Conservation (phyloP, 2,113 vertebrate species). For the Trematocara stigmaticum region DNA sequence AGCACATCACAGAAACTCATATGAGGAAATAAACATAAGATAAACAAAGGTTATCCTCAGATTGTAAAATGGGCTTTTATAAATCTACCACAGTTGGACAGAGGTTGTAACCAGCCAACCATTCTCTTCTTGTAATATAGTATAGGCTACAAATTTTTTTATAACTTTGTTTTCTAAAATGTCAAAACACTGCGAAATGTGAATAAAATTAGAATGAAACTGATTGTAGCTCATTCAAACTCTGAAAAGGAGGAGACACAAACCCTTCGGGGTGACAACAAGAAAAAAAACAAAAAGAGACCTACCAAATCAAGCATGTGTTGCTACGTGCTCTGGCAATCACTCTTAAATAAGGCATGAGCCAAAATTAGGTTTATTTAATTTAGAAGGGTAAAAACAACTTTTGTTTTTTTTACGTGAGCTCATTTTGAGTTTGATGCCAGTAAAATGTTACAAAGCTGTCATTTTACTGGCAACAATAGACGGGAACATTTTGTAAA, state of each 20-base stretch:
- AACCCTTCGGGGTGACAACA: background rate
- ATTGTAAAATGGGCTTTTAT: background rate
- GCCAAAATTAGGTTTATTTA: background rate
- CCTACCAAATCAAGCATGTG: background rate
- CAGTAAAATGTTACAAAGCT: background rate
- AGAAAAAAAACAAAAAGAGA: background rate
- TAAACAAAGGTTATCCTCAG: background rate
- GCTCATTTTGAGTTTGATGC: background rate
- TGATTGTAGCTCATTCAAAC: background rate
- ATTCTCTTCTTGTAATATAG: background rate
- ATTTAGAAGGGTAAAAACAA: background rate
- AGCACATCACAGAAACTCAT: background rate
- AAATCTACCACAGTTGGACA: background rate
- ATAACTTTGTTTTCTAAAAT: background rate
- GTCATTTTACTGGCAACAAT: background rate
- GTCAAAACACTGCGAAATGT: background rate
- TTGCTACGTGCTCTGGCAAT: background rate
- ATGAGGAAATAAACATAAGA: background rate
- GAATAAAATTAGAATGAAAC: background rate
- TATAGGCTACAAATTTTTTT: background rate
- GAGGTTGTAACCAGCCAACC: slow-evolving; percentile 67
- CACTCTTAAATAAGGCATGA: background rate
- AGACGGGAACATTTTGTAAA: background rate
- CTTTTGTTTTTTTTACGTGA: background rate
- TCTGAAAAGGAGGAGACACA: background rate